phyloP scores from a whole-genome alignment of 2,113 vertebrate species.

The Rhipidura dahli region DNA sequence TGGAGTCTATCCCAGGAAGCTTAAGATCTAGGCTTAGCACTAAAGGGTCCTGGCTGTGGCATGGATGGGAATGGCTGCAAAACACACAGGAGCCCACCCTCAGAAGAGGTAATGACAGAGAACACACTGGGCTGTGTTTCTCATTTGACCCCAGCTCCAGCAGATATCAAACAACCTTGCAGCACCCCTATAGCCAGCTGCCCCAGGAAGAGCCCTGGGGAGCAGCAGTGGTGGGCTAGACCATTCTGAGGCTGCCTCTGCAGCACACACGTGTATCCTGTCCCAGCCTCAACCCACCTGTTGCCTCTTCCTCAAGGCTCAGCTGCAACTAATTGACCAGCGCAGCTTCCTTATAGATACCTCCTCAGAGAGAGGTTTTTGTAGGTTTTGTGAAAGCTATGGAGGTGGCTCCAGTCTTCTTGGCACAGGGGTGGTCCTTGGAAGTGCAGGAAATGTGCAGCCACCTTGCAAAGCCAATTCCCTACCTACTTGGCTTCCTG shows the following conservation, averaged over 20 bases:
- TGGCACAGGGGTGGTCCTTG: rapidly evolving
- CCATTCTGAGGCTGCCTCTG: rapidly evolving
- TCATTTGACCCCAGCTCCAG: neutral
- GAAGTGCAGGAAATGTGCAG: rapidly evolving
- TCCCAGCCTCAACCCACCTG: neutral
- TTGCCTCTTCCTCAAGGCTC: neutral
- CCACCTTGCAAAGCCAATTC: neutral
- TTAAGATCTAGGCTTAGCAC: neutral
- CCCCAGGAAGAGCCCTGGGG: neutral
- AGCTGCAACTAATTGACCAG: neutral
- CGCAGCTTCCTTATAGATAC: neutral
- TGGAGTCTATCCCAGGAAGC: neutral
- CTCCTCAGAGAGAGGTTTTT: neutral
- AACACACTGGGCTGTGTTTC: rapidly evolving
- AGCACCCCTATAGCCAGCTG: neutral
- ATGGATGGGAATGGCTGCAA: neutral
- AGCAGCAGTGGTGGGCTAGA: neutral
- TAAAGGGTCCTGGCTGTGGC: neutral
- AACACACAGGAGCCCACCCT: neutral
- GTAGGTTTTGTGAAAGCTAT: neutral
- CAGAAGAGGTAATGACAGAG: rapidly evolving
- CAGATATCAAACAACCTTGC: neutral
- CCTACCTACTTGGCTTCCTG: neutral
- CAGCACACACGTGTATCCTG: rapidly evolving
- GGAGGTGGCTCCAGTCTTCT: neutral